These are phyloP conservation scores for Stenotaenia linearis DNA, from an alignment of 2,888 invertebrate species.

Conservation along the genomic window DNA sequence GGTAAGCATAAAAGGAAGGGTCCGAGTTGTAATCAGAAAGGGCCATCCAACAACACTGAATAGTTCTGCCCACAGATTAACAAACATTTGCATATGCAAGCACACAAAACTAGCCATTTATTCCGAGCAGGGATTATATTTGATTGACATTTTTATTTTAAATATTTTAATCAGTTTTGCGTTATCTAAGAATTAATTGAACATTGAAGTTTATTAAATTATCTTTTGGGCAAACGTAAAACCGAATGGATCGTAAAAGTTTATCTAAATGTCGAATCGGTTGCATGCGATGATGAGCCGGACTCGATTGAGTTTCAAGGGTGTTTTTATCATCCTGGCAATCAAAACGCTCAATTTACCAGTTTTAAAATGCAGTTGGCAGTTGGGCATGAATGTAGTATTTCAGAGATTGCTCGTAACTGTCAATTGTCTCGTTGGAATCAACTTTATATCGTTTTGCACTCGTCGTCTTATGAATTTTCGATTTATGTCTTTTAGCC, in stretches of 20 bases:
- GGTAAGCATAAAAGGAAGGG: not conserved
- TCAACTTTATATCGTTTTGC: not conserved
- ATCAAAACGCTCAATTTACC: not conserved
- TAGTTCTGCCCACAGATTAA: not conserved
- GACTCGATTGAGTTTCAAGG: not conserved
- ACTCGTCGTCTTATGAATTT: not conserved
- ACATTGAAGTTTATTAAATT: not conserved
- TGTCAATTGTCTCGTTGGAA: not conserved
- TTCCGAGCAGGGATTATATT: not conserved
- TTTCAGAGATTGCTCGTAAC: not conserved
- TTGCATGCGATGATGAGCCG: not conserved
- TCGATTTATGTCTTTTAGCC: not conserved
- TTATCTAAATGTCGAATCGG: not conserved
- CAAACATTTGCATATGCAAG: not conserved
- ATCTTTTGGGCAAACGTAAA: not conserved
- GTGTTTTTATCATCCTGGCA: not conserved
- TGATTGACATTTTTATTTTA: not conserved
- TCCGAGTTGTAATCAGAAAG: not conserved
- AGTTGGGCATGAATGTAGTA: not conserved
- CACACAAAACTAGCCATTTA: not conserved
- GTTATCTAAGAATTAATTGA: not conserved
- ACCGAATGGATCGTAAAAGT: not conserved
- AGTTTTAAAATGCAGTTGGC: not conserved
- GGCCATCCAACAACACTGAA: not conserved
- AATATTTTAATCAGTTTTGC: not conserved